phyloP scores from a whole-genome alignment of 2,797 vertebrate genomes.

The Streptopelia turtur region DNA sequence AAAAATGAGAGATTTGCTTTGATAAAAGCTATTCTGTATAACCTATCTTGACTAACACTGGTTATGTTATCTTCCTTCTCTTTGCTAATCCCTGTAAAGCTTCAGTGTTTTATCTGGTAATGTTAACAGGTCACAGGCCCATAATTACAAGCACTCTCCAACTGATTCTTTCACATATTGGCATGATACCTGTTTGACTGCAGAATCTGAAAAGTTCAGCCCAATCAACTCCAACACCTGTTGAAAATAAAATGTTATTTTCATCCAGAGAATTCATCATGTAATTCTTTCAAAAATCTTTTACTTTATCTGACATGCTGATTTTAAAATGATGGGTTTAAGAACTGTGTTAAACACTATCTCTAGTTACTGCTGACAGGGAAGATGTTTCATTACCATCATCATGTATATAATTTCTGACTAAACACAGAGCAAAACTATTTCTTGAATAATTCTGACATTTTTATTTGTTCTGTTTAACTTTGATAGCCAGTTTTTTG shows the following conservation, averaged over 20 bases:
- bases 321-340: slow-evolving; percentile 13
- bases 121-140: background rate
- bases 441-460: background rate
- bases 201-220: background rate
- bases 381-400: background rate
- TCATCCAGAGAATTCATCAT: background rate
- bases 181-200: background rate
- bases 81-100: background rate
- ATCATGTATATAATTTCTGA: background rate
- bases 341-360: background rate
- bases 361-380: background rate
- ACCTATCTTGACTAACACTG: background rate
- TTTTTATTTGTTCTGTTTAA: background rate
- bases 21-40: background rate
- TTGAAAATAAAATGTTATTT: background rate
- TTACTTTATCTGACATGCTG: background rate
- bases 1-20: background rate
- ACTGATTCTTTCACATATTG: background rate
- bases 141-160: background rate
- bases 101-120: background rate
- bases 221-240: background rate
- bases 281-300: slow-evolving; percentile 8
- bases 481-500: background rate
- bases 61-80: background rate
- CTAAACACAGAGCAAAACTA: background rate